phyloP scores from a whole-genome alignment of 2,888 invertebrate species.

The Opisthograptis luteolata region DNA sequence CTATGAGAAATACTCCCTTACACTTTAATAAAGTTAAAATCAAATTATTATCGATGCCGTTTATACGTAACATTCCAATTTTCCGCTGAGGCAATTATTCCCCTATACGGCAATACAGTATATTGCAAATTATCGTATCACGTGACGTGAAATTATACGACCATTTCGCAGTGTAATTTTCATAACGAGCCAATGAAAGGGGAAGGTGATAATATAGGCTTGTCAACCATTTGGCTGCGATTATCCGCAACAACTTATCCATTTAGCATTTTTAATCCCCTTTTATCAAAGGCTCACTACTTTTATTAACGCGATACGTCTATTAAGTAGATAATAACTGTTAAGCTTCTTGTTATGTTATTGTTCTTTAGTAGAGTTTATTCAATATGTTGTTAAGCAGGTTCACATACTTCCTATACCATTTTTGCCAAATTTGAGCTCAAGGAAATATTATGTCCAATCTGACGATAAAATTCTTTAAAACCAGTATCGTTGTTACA shows the following conservation, averaged over 20 bases:
- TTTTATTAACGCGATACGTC: neutral
- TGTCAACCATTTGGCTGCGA: neutral
- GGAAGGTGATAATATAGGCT: conserved; percentile 22
- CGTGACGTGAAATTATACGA: conserved; percentile 53
- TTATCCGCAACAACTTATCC: neutral
- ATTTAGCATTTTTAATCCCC: neutral
- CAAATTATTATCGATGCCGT: conserved; percentile 21
- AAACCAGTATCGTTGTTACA: too few species aligned
- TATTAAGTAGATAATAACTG: too few species aligned
- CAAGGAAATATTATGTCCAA: too few species aligned
- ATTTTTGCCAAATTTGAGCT: too few species aligned
- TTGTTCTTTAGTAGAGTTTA: too few species aligned
- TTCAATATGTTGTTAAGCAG: too few species aligned
- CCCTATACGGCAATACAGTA: conserved; percentile 35
- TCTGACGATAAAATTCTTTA: too few species aligned
- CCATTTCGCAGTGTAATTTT: conserved; percentile 53
- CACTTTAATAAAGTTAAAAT: conserved; percentile 29
- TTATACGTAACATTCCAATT: conserved; percentile 31
- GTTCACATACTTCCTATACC: too few species aligned
- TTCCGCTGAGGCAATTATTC: conserved; percentile 39
- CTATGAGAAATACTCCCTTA: neutral
- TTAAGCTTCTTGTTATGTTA: too few species aligned
- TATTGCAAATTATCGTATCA: conserved; percentile 52
- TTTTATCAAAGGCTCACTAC: neutral
- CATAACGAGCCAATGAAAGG: conserved; percentile 56